Percentiles rank a stretch among this genome's conserved stretches.
These are phyloP conservation scores for Labia minor DNA, from an alignment of 2,888 invertebrate species.

Conservation along the genomic window DNA sequence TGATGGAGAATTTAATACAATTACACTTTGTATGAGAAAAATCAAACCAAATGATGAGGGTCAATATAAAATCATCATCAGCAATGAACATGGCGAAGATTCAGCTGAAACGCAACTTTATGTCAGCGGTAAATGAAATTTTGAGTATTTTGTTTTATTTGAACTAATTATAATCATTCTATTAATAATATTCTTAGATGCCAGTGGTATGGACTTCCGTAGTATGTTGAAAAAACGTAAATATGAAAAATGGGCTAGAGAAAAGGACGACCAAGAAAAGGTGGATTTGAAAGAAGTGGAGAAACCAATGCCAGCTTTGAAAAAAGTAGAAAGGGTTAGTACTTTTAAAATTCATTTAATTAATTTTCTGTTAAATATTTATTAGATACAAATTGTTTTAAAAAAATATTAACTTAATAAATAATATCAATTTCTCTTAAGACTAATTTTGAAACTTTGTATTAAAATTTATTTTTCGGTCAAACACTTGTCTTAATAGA, in stretches of 20 bases:
- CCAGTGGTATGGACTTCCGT: constrained; percentile 98
- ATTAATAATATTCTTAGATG: too few species aligned
- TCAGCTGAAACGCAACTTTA: constrained; percentile 91
- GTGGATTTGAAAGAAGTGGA: constrained; percentile 86
- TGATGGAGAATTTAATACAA: constrained; percentile 83
- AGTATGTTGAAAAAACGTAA: constrained; percentile 84
- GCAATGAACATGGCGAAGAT: constrained; percentile 91
- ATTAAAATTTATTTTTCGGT: too few species aligned
- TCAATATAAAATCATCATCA: constrained; percentile 83
- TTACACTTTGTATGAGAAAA: constrained; percentile 91
- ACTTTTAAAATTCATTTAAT: too few species aligned
- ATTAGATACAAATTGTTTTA: too few species aligned
- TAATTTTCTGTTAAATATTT: too few species aligned
- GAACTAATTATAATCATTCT: background rate
- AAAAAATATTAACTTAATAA: too few species aligned
- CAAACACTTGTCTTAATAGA: too few species aligned
- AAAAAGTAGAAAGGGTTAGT: constrained; percentile 88
- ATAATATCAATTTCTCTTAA: too few species aligned
- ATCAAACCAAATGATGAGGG: constrained; percentile 95
- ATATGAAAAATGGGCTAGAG: constrained; percentile 85
- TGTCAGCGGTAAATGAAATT: constrained; percentile 73
- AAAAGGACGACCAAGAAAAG: constrained; percentile 86
- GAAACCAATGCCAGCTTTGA: constrained; percentile 72
- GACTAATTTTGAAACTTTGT: too few species aligned
- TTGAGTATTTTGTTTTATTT: background rate